phyloP scores from a whole-genome alignment of 2,888 invertebrate genomes.

The Vanessa cardui region DNA sequence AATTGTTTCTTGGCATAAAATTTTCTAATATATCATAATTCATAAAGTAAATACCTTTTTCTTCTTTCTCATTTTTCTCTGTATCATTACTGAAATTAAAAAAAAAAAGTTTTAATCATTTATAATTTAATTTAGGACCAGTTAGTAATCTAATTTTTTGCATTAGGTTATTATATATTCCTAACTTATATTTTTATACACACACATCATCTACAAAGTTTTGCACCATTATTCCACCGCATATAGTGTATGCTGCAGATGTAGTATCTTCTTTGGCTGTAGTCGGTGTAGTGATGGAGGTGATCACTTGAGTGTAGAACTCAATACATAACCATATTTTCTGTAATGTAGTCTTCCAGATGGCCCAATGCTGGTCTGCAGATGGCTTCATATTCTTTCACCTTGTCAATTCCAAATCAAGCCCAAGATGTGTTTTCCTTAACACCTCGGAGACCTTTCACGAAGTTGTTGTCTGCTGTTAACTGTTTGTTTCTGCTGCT shows the following conservation, averaged over 20 bases:
- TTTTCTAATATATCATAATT: slow-evolving; percentile 1
- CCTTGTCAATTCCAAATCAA: slow-evolving; percentile 4
- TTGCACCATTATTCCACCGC: slow-evolving; percentile 75
- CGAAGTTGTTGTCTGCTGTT: neutral
- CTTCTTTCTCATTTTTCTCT: slow-evolving; percentile 67
- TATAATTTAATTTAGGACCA: neutral
- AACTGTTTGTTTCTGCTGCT: slow-evolving; percentile 11
- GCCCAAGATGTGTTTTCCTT: neutral
- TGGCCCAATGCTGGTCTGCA: neutral
- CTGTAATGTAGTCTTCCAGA: neutral
- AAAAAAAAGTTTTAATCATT: slow-evolving; percentile 42
- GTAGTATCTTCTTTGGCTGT: neutral
- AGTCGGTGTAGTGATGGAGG: too few relatives aligned
- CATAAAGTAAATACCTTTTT: slow-evolving; percentile 59
- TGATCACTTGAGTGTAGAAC: neutral
- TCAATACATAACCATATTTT: neutral
- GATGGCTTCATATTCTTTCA: slow-evolving; percentile 3
- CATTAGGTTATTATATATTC: slow-evolving; percentile 20
- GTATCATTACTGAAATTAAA: slow-evolving; percentile 73
- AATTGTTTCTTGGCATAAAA: slow-evolving; percentile 6
- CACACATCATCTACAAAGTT: slow-evolving; percentile 78
- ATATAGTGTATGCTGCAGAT: neutral
- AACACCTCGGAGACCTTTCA: slow-evolving; percentile 35
- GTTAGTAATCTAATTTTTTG: slow-evolving; percentile 7
- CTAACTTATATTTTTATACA: slow-evolving; percentile 30